Evolutionary conservation across 2,888 invertebrate genomes (phyloP).

Genomic region (Apodemia duryi): DNA sequence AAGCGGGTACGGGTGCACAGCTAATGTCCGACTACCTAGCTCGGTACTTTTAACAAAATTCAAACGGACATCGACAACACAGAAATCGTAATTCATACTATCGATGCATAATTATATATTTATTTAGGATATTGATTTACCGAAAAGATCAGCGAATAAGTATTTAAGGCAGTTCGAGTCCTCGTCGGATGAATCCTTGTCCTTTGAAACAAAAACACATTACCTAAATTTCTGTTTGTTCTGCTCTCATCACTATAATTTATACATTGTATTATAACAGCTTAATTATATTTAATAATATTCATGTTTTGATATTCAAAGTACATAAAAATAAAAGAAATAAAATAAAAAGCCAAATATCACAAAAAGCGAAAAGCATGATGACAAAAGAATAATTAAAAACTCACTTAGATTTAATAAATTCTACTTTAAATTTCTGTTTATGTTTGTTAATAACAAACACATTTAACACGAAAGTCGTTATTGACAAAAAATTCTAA

Average conservation of each 20-base stretch:
- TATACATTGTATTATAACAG: background rate
- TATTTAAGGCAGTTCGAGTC: conserved; percentile 85
- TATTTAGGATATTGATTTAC: conserved; percentile 62
- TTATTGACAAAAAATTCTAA: conserved; percentile 38
- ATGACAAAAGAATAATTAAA: conserved; percentile 21
- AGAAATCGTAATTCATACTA: conserved; percentile 59
- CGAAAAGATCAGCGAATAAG: conserved; percentile 83
- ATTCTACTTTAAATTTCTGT: conserved; percentile 21
- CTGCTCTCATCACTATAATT: conserved; percentile 19
- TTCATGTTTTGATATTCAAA: conserved; percentile 17
- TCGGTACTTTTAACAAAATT: conserved; percentile 46
- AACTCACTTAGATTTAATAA: conserved; percentile 24
- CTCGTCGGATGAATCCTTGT: conserved; percentile 70
- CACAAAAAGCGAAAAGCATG: conserved; percentile 71
- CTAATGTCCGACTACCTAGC: conserved; percentile 45
- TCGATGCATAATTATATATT: conserved; percentile 42
- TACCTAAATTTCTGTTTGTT: conserved; percentile 33
- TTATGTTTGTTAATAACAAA: conserved; percentile 19
- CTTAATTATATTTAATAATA: conserved; percentile 18
- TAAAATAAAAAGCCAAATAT: conserved; percentile 72
- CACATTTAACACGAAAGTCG: conserved; percentile 1
- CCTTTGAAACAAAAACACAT: conserved; percentile 65
- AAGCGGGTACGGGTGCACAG: conserved; percentile 43
- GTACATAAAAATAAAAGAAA: conserved; percentile 44
- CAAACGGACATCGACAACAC: conserved; percentile 64